phyloP scores from a whole-genome alignment of 2,113 vertebrate genomes.

The Alethe castanea region DNA sequence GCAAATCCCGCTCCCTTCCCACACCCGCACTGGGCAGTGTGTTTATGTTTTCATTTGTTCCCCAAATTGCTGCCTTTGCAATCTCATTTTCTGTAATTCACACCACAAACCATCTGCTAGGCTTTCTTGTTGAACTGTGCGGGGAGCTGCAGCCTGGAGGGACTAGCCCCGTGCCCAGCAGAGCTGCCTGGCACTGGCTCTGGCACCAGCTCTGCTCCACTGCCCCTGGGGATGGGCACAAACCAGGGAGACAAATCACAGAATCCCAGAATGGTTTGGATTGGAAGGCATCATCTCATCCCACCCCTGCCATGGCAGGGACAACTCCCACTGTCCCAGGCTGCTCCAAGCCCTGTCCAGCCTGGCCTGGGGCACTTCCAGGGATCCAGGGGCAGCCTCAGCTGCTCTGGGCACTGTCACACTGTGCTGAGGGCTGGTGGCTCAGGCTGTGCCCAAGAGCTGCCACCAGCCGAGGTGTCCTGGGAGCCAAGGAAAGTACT shows the following conservation, averaged over 20 bases:
- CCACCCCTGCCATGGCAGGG: neutral
- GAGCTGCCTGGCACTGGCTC: neutral
- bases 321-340: neutral
- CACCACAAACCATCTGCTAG: conserved; percentile 26
- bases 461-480: accelerated
- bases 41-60: neutral
- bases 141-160: neutral
- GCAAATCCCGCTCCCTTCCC: neutral
- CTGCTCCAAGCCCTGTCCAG: neutral
- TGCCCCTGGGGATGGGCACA: neutral
- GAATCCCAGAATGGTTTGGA: neutral
- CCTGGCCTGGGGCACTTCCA: neutral
- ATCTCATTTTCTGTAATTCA: neutral
- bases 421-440: neutral
- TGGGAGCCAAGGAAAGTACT: neutral
- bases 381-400: neutral
- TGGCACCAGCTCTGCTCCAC: accelerated
- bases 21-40: accelerated
- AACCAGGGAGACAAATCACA: neutral
- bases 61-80: neutral
- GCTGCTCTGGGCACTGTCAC: neutral
- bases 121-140: neutral
- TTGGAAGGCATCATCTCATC: neutral
- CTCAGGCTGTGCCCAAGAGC: neutral
- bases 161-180: accelerated